Conservation (phyloP, 2,113 vertebrate species). For the Psittacula cyanocephala region DNA sequence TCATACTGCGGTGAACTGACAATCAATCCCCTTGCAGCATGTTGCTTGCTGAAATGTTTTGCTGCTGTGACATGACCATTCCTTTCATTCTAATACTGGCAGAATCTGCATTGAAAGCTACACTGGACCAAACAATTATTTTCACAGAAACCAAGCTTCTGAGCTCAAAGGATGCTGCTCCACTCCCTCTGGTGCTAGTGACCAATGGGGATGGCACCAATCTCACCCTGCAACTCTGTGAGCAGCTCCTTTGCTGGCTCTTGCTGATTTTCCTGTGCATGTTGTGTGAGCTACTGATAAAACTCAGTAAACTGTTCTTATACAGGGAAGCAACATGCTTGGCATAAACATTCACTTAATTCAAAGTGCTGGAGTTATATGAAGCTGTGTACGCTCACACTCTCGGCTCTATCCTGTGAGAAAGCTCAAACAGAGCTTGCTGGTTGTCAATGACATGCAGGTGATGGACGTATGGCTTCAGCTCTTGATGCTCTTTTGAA, state of each 20-base stretch:
- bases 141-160: constrained; percentile 48
- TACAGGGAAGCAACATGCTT: constrained; percentile 71
- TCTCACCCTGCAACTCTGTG: not conserved
- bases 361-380: constrained; percentile 51
- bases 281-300: constrained; percentile 75
- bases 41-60: not conserved
- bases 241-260: constrained; percentile 40
- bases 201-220: not conserved
- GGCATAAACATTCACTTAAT: constrained; percentile 65
- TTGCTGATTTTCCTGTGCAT: constrained; percentile 22
- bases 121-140: constrained; percentile 24
- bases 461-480: constrained; percentile 85
- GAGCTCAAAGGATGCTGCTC: constrained; percentile 13
- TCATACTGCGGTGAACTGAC: not conserved
- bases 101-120: constrained; percentile 29
- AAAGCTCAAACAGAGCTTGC: constrained; percentile 94
- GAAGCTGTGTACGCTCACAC: constrained; percentile 64
- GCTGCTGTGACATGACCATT: not conserved
- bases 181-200: not conserved
- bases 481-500: constrained; percentile 89
- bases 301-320: constrained; percentile 78
- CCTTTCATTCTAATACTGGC: constrained; percentile 24
- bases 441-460: constrained; percentile 96
- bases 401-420: constrained; percentile 93
- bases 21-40: not conserved